Evolutionary conservation across 2,888 invertebrate species (phyloP).

Genomic region (Eremobia ochroleuca): DNA sequence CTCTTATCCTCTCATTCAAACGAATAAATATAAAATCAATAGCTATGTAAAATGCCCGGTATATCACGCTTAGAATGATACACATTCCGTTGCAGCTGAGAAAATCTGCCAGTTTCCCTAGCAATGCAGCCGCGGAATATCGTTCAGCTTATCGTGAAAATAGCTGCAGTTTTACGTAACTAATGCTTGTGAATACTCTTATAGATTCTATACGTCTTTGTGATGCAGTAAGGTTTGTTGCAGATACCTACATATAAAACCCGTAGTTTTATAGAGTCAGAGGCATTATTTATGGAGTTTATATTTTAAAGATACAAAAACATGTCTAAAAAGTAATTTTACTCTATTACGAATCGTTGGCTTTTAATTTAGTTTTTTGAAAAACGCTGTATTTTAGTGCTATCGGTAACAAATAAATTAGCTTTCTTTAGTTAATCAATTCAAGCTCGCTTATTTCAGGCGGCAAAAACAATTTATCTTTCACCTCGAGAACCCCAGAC

Average conservation of each 20-base stretch:
- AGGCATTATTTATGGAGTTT: background rate
- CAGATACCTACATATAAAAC: background rate
- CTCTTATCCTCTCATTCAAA: background rate
- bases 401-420: background rate
- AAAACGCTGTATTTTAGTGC: background rate
- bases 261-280: too few species aligned
- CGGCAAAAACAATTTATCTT: slow-evolving; percentile 1
- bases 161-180: slow-evolving; percentile 17
- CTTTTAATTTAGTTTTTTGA: background rate
- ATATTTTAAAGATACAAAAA: background rate
- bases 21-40: slow-evolving; percentile 16
- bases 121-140: background rate
- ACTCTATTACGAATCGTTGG: background rate
- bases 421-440: background rate
- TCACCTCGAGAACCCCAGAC: slow-evolving; percentile 30
- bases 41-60: background rate
- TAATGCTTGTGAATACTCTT: background rate
- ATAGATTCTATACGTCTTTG: slow-evolving; percentile 4
- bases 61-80: slow-evolving; percentile 4
- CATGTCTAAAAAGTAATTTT: background rate
- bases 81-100: background rate
- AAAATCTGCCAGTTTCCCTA: slow-evolving; percentile 5
- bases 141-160: slow-evolving; percentile 3
- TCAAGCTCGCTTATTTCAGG: background rate
- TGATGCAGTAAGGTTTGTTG: background rate